Base-by-base conservation (phyloP, 37 sponge, comb jelly and placozoan species). In the Tethya wilhelma region DNA sequence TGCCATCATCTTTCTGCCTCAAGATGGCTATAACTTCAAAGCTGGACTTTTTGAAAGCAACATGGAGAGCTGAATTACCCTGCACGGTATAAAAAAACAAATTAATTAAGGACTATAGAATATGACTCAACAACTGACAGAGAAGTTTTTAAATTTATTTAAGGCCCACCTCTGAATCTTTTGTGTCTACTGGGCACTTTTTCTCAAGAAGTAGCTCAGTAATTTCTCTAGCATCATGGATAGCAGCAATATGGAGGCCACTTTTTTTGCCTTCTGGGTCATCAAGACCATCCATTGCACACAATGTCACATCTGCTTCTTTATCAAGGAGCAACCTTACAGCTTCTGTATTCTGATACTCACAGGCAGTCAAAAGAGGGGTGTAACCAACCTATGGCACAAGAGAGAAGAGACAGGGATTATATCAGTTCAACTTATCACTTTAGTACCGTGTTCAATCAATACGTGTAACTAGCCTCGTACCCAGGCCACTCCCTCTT, bases 171-270 rank as follows among this genome's bases (percentile, higher is more conserved):
- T 77, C 46, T 36, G 39, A 34, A 30, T 79, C 67, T 12, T 40
- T 33, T 1, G 45, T 31, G 38, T 37, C 19, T 26, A 75, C 19
- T 1, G 66, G 36, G 41, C 62, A 71, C 4, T 58, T 75, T 29
- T 12, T 36, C 7, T 75, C 44, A 2, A 79, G 41, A 2, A 87
- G 68, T 31, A 74, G 5, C 26, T 67, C 28, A 17, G 82, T 77
- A 14, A 81, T 76, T 28, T 80, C 77, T 0, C 41, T 25, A 30
- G 69, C 72, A 56, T 89, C 79, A 78, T 65, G 73, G 39, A 89
- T 73, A 20, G 90, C 90, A 31, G 90, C 90, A 12, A 89, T 25
- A 69, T 89, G 90, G 14, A 89, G 79, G 5, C 74, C 79, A 38
- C 71, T 82, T 23, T 11, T 43, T 22, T 67, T 38, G 1, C 44